Evolutionary conservation across 2,797 vertebrate genomes (phyloP).

Genomic region (Gallirallus australis): DNA sequence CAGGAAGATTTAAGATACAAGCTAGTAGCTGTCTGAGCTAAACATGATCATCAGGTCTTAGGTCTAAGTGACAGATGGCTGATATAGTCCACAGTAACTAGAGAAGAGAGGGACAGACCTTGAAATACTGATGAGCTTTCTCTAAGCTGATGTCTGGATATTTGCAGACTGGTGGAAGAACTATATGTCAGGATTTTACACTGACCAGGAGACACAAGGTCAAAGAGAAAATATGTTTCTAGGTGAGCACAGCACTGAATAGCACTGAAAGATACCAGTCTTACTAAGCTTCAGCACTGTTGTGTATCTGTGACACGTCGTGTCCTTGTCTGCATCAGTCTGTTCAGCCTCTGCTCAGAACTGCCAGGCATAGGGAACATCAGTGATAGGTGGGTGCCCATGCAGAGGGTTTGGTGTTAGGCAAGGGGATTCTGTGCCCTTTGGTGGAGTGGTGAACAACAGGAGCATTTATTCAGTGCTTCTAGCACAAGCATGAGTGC

Average conservation of each 20-base stretch:
- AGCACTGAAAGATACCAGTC: neutral
- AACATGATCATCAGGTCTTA: neutral
- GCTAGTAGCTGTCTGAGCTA: neutral
- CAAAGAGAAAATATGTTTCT: neutral
- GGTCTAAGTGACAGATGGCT: neutral
- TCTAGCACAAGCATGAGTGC: neutral
- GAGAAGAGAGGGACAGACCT: neutral
- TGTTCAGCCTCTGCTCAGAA: neutral
- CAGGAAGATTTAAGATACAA: neutral
- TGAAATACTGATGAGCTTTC: neutral
- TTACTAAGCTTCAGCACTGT: neutral
- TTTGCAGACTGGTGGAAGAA: neutral
- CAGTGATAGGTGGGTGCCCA: rapidly evolving
- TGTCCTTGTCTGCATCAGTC: neutral
- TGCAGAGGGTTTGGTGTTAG: neutral
- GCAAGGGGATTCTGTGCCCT: neutral
- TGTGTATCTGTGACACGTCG: too few species aligned
- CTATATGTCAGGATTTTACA: neutral
- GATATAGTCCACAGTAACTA: neutral
- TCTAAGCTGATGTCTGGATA: neutral
- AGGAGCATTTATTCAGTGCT: neutral
- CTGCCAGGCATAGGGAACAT: neutral
- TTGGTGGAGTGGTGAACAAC: neutral
- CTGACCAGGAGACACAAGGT: neutral
- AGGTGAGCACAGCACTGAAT: neutral